phyloP scores from a whole-genome alignment of 1,140 invertebrate species.

The Mesaphorura yosii region DNA sequence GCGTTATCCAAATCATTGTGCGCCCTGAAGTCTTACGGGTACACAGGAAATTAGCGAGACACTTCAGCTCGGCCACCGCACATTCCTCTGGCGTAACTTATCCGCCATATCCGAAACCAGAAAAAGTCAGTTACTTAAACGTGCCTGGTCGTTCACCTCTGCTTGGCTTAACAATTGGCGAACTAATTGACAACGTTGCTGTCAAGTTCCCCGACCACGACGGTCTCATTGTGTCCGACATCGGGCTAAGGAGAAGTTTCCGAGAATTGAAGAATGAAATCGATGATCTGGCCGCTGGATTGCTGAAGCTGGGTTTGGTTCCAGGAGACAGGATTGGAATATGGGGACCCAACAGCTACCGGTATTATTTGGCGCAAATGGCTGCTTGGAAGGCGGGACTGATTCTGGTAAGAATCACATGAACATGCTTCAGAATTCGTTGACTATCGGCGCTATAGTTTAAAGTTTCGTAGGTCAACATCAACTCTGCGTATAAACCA shows the following conservation, averaged over 20 bases:
- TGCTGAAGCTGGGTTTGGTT: constrained; percentile 60
- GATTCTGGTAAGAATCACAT: constrained; percentile 58
- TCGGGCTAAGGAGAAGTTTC: constrained; percentile 51
- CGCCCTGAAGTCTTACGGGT: too few species aligned
- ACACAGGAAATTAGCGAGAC: too few species aligned
- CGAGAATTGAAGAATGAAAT: constrained; percentile 52
- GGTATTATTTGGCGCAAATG: constrained; percentile 67
- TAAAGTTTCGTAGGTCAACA: constrained; percentile 59
- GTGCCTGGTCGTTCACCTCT: constrained; percentile 46
- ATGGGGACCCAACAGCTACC: constrained; percentile 72
- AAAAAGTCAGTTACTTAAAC: constrained; percentile 34
- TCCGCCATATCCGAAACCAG: too few species aligned
- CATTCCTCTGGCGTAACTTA: too few species aligned
- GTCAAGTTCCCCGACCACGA: constrained; percentile 45
- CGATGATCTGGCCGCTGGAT: constrained; percentile 66
- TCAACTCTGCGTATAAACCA: constrained; percentile 72
- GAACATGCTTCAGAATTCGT: too few species aligned
- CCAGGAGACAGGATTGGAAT: constrained; percentile 73
- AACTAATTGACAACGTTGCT: constrained; percentile 45
- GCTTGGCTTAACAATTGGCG: constrained; percentile 47
- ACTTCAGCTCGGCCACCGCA: too few species aligned
- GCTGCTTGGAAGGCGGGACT: constrained; percentile 70
- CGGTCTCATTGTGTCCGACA: constrained; percentile 45
- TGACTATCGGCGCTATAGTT: too few species aligned
- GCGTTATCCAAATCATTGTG: too few species aligned